Evolutionary conservation across 2,888 invertebrate genomes (phyloP), one percentile per base, ranked within the genome.

Genomic region (Polymixis flavicincta): DNA sequence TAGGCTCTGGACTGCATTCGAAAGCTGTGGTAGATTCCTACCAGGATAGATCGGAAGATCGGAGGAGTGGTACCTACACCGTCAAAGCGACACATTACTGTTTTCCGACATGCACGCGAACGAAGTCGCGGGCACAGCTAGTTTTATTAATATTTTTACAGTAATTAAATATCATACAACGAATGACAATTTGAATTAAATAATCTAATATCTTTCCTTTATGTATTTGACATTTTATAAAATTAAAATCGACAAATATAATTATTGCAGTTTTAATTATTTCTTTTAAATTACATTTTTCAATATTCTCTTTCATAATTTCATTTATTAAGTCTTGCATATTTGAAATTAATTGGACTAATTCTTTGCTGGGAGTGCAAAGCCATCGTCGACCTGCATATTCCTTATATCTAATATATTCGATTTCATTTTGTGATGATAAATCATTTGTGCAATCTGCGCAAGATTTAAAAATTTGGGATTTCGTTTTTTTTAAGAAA

Each of bases 351-450:
- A 74, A 14, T 48, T 37, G 0, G 0, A 83, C 4, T 57, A 85
- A 59, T 17, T 74, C 69, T 22, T 82, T 74, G 54, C 70, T 80
- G 55, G 80, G 78, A 82, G 63, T 81, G 65, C 74, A 77, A 76
- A 86, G 85, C 83, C 85, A 86, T 25, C 70, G 78, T 61, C 71
- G 68, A 71, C 80, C 81, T 72, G 86, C 81, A 72, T 84, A 85
- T 66, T 86, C 85, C 14, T 82, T 73, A 42, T 78, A 76, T 73
- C 76, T 69, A 3, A 79, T 69, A 4, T 67, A 76, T 48, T 72
- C 76, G 0, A 70, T 70, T 66, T 71, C 17, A n/a, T 71, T 57
- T 37, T 66, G 0, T 32, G 66, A 25, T 11, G 54, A 3, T 22
- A 79, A 63, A 76, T 79, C 59, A 37, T 37, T 28, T 0, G 0